These are phyloP conservation scores for Dryomyza anilis DNA, from an alignment of 2,888 invertebrate species.

Conservation along the genomic window DNA sequence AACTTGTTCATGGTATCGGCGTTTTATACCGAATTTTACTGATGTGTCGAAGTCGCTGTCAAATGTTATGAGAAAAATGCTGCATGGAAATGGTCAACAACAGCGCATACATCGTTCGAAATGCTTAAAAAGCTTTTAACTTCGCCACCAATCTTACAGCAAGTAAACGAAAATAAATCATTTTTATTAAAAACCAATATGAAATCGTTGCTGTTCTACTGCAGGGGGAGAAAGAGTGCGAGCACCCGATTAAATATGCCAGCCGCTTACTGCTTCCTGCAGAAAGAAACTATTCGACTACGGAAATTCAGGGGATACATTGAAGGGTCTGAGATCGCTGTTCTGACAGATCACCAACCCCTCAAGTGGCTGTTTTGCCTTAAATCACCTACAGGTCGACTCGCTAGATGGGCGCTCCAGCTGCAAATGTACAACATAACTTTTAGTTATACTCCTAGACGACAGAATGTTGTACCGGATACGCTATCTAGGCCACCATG, in stretches of 20 bases:
- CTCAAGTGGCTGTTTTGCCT: constrained; percentile 60
- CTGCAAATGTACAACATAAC: constrained; percentile 55
- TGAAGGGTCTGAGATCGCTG: constrained; percentile 40
- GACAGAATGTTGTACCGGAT: not conserved
- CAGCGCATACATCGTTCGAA: constrained; percentile 32
- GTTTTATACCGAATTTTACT: constrained; percentile 30
- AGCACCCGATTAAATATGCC: constrained; percentile 41
- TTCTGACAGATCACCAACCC: constrained; percentile 51
- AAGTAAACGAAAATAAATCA: constrained; percentile 24
- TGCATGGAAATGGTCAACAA: constrained; percentile 22
- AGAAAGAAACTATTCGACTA: constrained; percentile 56
- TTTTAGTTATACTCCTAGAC: not conserved
- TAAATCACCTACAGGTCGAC: constrained; percentile 55
- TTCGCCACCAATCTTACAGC: constrained; percentile 26
- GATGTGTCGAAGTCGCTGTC: constrained; percentile 44
- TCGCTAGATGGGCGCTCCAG: constrained; percentile 60
- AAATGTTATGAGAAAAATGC: constrained; percentile 40
- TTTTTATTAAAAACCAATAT: constrained; percentile 31
- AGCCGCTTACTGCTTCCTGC: constrained; percentile 40
- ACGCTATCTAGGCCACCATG: not conserved
- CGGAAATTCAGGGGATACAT: constrained; percentile 57
- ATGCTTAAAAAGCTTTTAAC: constrained; percentile 33
- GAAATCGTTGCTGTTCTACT: constrained; percentile 31
- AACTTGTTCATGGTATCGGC: constrained; percentile 46
- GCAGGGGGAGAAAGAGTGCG: constrained; percentile 32